Evolutionary conservation across 2,113 vertebrate species (phyloP).

Genomic region (Amia ocellicauda): DNA sequence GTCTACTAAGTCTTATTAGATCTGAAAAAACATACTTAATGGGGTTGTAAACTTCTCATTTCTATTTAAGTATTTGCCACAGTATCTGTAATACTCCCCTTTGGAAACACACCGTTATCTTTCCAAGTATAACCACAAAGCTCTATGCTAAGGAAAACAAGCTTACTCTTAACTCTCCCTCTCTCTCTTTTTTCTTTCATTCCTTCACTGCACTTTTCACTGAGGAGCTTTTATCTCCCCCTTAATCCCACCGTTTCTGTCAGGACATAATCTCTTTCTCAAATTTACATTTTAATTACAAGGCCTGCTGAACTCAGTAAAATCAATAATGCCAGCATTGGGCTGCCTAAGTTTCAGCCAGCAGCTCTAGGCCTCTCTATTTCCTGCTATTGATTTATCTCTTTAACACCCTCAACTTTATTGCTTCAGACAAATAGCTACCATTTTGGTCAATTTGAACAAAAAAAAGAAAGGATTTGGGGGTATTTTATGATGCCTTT

Average conservation of each 20-base stretch:
- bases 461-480: conserved; percentile 53
- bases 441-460: conserved; percentile 73
- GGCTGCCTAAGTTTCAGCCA: conserved; percentile 60
- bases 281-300: conserved; percentile 99
- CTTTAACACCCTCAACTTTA: conserved; percentile 66
- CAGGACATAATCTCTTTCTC: conserved; percentile 97
- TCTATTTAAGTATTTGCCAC: not conserved
- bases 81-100: conserved; percentile 13
- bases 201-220: conserved; percentile 70
- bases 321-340: conserved; percentile 89
- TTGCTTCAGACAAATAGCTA: conserved; percentile 75
- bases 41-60: not conserved
- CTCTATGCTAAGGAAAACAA: conserved; percentile 3
- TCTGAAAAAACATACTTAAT: not conserved
- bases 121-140: conserved; percentile 18
- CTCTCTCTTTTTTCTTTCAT: conserved; percentile 34
- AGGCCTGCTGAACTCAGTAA: conserved; percentile 90
- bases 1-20: not conserved
- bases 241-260: conserved; percentile 91
- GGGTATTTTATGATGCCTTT: conserved; percentile 38
- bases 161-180: not conserved
- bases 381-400: conserved; percentile 81
- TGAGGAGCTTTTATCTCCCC: conserved; percentile 81
- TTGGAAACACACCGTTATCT: conserved; percentile 19
- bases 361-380: conserved; percentile 71